phyloP scores from a whole-genome alignment of 2,888 invertebrate genomes.

The Noctua pronuba region DNA sequence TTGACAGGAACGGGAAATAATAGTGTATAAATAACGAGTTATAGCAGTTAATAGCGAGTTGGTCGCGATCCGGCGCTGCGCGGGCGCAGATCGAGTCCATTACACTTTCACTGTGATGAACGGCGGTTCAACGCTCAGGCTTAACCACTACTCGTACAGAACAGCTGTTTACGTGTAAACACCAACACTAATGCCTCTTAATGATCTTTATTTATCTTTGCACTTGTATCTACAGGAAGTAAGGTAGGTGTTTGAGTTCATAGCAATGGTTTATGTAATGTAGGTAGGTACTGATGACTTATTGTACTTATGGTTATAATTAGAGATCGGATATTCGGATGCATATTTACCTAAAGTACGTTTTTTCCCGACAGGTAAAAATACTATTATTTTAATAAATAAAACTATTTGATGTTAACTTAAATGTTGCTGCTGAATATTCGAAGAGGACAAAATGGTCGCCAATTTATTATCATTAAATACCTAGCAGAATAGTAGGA shows the following conservation, averaged over 20 bases:
- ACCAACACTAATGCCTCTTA: constrained; percentile 30
- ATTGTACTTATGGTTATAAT: no score
- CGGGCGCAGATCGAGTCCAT: constrained; percentile 63
- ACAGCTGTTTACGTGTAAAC: constrained; percentile 63
- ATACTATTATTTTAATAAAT: no score
- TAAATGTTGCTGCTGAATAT: no score
- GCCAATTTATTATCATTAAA: constrained; percentile 5
- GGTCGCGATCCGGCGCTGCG: constrained; percentile 52
- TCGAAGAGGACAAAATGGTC: no score
- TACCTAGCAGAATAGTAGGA: not conserved
- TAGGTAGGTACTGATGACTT: no score
- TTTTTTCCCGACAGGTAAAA: no score
- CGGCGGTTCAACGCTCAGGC: constrained; percentile 74
- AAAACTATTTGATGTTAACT: no score
- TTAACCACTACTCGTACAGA: constrained; percentile 65
- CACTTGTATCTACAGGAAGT: constrained; percentile 29
- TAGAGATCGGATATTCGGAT: no score
- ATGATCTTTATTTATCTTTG: constrained; percentile 27
- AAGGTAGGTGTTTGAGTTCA: not conserved
- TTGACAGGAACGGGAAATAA: constrained; percentile 65
- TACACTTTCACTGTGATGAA: constrained; percentile 69
- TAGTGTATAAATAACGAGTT: constrained; percentile 59
- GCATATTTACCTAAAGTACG: no score
- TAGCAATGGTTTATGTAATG: constrained; percentile 2
- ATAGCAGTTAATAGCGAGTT: constrained; percentile 55